Percentiles rank a stretch among this genome's conserved stretches.
These are phyloP conservation scores for Sander vitreus DNA, from an alignment of 2,113 vertebrate genomes.

Conservation along the genomic window DNA sequence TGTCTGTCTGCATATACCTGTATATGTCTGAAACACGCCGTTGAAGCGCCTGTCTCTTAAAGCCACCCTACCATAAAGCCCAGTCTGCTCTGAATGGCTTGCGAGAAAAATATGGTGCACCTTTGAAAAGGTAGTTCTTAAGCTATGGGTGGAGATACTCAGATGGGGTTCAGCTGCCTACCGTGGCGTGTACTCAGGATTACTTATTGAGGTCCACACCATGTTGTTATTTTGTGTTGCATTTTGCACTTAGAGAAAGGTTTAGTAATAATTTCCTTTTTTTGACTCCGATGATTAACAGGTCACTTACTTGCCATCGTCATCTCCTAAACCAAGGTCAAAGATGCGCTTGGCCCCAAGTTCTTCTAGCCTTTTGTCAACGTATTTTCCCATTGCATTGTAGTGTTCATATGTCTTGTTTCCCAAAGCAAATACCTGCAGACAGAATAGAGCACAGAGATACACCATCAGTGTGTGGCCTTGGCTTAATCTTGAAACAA, in stretches of 20 bases:
- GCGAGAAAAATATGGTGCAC: no score
- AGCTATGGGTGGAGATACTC: no score
- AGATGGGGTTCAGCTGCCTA: neutral
- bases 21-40: no score
- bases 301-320: conserved; percentile 94
- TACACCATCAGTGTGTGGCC: neutral
- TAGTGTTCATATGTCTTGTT: conserved; percentile 99
- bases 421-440: conserved; percentile 95
- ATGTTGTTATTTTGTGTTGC: neutral
- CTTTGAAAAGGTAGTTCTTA: no score
- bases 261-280: neutral
- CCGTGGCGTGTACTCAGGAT: neutral
- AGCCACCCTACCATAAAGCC: no score
- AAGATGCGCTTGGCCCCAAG: conserved; percentile 94
- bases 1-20: no score
- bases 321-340: conserved; percentile 94
- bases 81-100: no score
- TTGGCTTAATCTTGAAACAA: neutral
- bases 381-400: conserved; percentile 97
- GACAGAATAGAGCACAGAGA: neutral
- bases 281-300: neutral
- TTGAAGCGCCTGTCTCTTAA: no score
- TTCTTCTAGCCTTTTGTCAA: conserved; percentile 94
- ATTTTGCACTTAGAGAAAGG: neutral
- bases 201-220: no score